Base-by-base conservation (phyloP, 2,113 vertebrate species). In the Hydrochoerus hydrochaeris region DNA sequence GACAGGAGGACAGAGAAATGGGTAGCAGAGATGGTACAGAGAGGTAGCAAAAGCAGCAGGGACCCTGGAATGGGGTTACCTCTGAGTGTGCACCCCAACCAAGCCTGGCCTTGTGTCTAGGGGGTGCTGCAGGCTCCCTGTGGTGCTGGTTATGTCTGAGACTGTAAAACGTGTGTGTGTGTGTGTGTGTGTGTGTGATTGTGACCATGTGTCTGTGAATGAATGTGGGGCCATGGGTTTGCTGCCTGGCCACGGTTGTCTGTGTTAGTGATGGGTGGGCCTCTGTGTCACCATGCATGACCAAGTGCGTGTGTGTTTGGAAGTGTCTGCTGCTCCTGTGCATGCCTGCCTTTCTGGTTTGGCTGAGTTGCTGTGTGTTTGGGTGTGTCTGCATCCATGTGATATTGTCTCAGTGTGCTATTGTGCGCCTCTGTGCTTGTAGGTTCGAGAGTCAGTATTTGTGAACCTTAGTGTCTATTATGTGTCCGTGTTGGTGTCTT, bases 251-350 rank as follows among this genome's bases (percentile, higher is more conserved):
- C 85, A 84, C 95, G 95, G 97, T 95, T 93, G 93, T 97, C 97
- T 98, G 94, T 94, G 94, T 97, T 91, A 60, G 94, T 97, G 97
- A 75, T 95, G 97, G 97, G 35, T n/a, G 49, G 2, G 35, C 94
- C 96, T 90, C 81, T 93, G 60, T 96, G 84, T 94, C 95, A 41
- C 73, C 91, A 28, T 85, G 77, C 5, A 0, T 22, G 52, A 58
- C 22, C 30, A 44, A n/a, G 58, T 67, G 28, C 41, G 4, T 22
- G 6, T 52, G 26, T 11, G 4, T 16, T 54, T 11, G 54, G 20
- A 38, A 54, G 84, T 44, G n/a, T 90, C 41, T 19, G 38, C 95
- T 93, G 94, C 85, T 54, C 32, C 90, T 91, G 91, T 96, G 95
- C 97, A 98, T 93, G 97, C 82, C 86, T 96, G 96, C 63, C 24